Percentiles rank a stretch among this genome's conserved stretches.
These are phyloP conservation scores for Eurytemora carolleeae DNA, from an alignment of 1,140 invertebrate species.

Conservation along the genomic window DNA sequence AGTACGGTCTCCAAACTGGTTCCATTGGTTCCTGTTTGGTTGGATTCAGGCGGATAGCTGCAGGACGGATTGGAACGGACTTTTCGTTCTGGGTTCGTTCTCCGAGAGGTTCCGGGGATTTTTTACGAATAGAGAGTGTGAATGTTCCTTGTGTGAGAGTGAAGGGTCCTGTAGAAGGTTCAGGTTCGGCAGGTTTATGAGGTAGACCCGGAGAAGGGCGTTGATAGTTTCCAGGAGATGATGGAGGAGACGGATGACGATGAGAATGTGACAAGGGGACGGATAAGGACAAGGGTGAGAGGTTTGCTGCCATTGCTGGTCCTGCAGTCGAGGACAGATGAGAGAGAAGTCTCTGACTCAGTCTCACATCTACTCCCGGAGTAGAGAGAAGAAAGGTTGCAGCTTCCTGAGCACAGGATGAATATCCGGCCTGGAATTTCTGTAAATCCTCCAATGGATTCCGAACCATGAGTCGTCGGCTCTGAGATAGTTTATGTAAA, in stretches of 20 bases:
- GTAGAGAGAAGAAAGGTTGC: neutral
- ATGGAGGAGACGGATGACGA: neutral
- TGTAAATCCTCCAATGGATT: conserved; percentile 46
- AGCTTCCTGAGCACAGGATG: conserved; percentile 4
- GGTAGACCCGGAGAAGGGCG: neutral
- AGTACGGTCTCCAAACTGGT: conserved; percentile 9
- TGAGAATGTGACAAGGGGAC: neutral
- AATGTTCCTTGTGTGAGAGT: neutral
- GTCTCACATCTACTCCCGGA: conserved; percentile 6
- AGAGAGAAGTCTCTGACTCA: neutral
- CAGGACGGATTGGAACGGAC: neutral
- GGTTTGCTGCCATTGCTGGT: neutral
- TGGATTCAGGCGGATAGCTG: conserved; percentile 5
- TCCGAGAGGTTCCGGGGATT: neutral
- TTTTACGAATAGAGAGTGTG: conserved; percentile 2
- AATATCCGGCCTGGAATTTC: conserved; percentile 12
- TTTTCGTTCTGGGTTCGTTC: neutral
- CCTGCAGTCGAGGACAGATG: conserved; percentile 1
- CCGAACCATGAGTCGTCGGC: conserved; percentile 43
- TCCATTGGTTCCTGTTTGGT: neutral
- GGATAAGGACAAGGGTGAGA: neutral
- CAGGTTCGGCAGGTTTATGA: neutral
- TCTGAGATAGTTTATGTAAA: conserved; percentile 54
- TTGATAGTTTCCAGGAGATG: neutral
- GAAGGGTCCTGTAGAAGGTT: neutral